These are phyloP conservation scores for Diadegma fenestrale DNA, from an alignment of 2,888 invertebrate genomes.

Conservation along the genomic window DNA sequence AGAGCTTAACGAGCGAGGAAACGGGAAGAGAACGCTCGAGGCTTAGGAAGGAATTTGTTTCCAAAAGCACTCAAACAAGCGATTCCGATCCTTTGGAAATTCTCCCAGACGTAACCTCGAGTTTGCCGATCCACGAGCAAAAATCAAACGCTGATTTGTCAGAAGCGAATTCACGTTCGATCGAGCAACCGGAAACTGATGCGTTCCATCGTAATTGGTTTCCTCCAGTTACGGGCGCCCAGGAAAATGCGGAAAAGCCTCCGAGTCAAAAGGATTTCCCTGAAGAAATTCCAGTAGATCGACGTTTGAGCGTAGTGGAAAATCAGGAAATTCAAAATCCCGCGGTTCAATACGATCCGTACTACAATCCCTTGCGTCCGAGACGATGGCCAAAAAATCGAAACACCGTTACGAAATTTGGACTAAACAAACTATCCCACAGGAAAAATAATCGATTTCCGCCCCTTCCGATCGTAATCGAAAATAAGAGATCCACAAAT, in stretches of 20 bases:
- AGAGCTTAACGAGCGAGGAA: background rate
- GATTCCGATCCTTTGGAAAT: background rate
- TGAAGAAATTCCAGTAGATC: background rate
- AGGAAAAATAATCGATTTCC: background rate
- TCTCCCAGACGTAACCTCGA: background rate
- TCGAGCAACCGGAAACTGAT: background rate
- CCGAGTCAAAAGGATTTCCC: background rate
- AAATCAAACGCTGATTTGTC: background rate
- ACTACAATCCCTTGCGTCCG: constrained; percentile 52
- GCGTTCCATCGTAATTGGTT: background rate
- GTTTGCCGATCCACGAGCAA: background rate
- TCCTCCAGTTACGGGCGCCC: background rate
- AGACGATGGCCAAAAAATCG: constrained; percentile 32
- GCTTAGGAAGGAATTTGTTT: constrained; percentile 26
- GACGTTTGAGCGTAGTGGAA: background rate
- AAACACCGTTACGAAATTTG: background rate
- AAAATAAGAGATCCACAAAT: background rate
- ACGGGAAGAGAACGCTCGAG: background rate
- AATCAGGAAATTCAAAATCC: background rate
- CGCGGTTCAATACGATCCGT: constrained; percentile 6
- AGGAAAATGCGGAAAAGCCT: background rate
- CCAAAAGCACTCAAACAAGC: constrained; percentile 49
- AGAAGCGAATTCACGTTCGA: background rate
- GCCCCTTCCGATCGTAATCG: constrained; percentile 24
- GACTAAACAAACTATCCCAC: background rate